A percentile compares a stretch with the other conserved stretches of the same genome.
Evolutionary conservation across 1,140 invertebrate genomes (phyloP).

Genomic region (Adoxophyes honmai): DNA sequence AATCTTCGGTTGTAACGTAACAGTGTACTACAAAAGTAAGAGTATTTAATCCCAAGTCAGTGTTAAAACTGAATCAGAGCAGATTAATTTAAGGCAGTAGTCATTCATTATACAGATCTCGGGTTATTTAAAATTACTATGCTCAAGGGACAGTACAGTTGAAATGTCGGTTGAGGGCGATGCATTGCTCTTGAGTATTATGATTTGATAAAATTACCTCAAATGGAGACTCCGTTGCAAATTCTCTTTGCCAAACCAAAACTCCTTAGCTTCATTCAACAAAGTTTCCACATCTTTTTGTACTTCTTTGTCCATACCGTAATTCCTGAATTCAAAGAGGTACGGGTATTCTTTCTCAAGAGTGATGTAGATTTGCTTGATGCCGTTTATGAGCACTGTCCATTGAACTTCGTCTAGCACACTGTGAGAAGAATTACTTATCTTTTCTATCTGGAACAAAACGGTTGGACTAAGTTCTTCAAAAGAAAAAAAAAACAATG

Average conservation of each 20-base stretch:
- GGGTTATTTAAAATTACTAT: too few species aligned
- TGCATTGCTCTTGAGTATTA: too few species aligned
- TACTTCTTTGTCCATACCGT: slow-evolving; percentile 39
- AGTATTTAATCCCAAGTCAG: too few species aligned
- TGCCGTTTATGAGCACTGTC: slow-evolving; percentile 52
- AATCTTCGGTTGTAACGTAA: too few species aligned
- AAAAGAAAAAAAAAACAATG: background rate
- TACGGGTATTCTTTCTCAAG: slow-evolving; percentile 55
- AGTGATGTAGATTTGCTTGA: slow-evolving; percentile 53
- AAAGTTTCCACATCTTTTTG: slow-evolving; percentile 25
- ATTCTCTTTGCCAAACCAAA: slow-evolving; percentile 50
- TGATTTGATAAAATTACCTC: slow-evolving; percentile 48
- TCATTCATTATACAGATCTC: too few species aligned
- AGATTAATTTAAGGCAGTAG: too few species aligned
- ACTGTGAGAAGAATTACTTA: slow-evolving; percentile 36
- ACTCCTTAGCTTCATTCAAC: slow-evolving; percentile 35
- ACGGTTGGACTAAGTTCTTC: slow-evolving; percentile 16
- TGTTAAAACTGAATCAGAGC: too few species aligned
- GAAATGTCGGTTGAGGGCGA: too few species aligned
- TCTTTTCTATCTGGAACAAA: slow-evolving; percentile 37
- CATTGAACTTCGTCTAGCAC: slow-evolving; percentile 48
- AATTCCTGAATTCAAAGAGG: slow-evolving; percentile 51
- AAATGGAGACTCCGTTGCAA: slow-evolving; percentile 43
- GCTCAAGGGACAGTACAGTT: too few species aligned
- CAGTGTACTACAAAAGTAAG: too few species aligned